Conservation (phyloP, 1,140 invertebrate genomes). For the Papilio helenus region DNA sequence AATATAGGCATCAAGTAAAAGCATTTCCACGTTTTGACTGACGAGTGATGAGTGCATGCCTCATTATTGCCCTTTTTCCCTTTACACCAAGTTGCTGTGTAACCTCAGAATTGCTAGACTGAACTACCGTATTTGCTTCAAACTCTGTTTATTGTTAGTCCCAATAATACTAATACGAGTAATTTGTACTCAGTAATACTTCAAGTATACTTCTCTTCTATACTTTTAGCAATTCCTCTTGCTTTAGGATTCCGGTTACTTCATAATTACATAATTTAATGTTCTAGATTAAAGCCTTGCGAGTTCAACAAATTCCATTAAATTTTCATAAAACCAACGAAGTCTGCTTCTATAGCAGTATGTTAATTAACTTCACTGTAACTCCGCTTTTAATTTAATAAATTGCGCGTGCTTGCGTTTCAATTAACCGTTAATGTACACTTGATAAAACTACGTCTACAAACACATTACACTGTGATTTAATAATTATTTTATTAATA, state of each 20-base stretch:
- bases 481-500: background rate
- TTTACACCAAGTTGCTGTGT: no score
- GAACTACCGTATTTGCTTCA: no score
- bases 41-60: no score
- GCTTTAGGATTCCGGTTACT: background rate
- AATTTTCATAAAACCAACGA: background rate
- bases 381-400: background rate
- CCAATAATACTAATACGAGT: no score
- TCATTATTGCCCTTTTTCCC: no score
- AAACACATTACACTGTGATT: constrained; percentile 2
- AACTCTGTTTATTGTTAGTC: no score
- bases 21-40: no score
- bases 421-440: background rate
- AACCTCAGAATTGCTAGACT: no score
- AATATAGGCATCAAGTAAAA: no score
- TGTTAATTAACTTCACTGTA: background rate
- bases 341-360: background rate
- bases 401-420: background rate
- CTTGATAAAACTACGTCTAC: background rate
- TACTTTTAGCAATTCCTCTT: background rate
- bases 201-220: background rate
- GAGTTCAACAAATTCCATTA: constrained; percentile 10
- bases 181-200: no score
- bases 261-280: background rate
- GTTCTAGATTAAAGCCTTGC: background rate